These are phyloP conservation scores for Triplophysa yarkandensis DNA, from an alignment of 2,797 vertebrate species.

Conservation along the genomic window DNA sequence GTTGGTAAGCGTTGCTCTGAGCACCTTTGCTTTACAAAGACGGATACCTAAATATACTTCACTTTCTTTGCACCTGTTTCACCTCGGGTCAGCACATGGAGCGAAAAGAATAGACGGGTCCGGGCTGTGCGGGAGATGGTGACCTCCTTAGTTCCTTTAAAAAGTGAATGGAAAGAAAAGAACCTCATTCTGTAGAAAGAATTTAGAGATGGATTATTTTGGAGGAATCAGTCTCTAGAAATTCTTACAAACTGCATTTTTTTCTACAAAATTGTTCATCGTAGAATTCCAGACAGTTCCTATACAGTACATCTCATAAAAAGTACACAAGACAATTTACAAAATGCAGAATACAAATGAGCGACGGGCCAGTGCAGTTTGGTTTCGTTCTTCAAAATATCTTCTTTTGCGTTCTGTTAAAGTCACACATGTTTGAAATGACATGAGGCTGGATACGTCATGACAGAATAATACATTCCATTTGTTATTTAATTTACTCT, in stretches of 20 bases:
- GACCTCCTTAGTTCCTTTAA: slow-evolving; percentile 3
- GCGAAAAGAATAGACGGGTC: neutral
- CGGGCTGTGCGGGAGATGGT: neutral
- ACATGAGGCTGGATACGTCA: too few relatives aligned
- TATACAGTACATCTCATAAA: too few relatives aligned
- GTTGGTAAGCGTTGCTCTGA: slow-evolving; percentile 66
- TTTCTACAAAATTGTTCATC: neutral
- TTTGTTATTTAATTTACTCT: neutral
- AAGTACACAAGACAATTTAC: too few relatives aligned
- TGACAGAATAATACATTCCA: neutral
- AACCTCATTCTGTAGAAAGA: neutral
- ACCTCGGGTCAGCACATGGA: slow-evolving; percentile 23
- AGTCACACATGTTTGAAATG: too few relatives aligned
- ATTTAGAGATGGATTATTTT: neutral
- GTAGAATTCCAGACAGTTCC: too few relatives aligned
- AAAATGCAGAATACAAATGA: too few relatives aligned
- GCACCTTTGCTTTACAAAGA: slow-evolving; percentile 65
- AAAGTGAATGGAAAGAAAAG: neutral
- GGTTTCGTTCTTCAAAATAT: too few relatives aligned
- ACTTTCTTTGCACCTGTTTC: slow-evolving; percentile 27
- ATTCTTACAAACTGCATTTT: neutral
- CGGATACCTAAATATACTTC: slow-evolving; percentile 55
- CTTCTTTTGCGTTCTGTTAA: too few relatives aligned
- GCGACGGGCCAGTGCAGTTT: too few relatives aligned
- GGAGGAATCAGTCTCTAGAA: neutral